Base-by-base conservation (phyloP, 2,888 invertebrate genomes). In the Epinotia bilunana region DNA sequence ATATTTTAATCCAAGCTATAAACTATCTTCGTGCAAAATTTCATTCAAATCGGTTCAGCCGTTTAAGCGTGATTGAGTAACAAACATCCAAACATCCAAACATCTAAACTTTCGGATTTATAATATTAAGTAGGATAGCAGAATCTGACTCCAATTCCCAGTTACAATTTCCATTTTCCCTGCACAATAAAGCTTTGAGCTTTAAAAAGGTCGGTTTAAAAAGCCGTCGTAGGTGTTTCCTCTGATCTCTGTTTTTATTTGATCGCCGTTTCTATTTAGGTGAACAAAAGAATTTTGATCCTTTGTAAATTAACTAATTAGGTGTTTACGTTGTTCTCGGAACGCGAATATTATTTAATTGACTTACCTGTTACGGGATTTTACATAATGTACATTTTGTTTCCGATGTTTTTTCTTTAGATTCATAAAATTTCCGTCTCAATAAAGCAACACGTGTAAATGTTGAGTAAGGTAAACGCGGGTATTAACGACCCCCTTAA, bases 321-420 rank as follows among this genome's bases (percentile, higher is more conserved):
- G 5, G 53, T 20, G 18, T 43, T 53, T 62, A 13, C 39, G 23
- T 73, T 73, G 73, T 73, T 73, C 67, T 61, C 67, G 60, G 61
- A 61, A 43, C 43, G 39, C 20, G 57, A 55, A 67, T 67, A 65
- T 65, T 61, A 53, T 18, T 23, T 12, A 13, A 13, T 39, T n/a
- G n/a, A n/a, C n/a, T 43, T 23, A 55, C 23, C 55, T 62, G 67
- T 68, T 23, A 67, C n/a, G 9, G 49, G 16, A 57, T 58, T 3
- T 43, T 57, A n/a, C 53, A 6, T n/a, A 53, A n/a, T 53, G 46
- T 46, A 46, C 13, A 46, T 46, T 46, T 46, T 12, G 46, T 46
- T 46, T 39, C 39, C 9, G 9, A 7, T 7, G 33, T 7, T 33
- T 33, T 33, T 33, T 33, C 33, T 33, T 4, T 5, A 33, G 33